These are phyloP conservation scores for Tadarida brasiliensis DNA, from an alignment of 2,797 vertebrate genomes.

Conservation along the genomic window DNA sequence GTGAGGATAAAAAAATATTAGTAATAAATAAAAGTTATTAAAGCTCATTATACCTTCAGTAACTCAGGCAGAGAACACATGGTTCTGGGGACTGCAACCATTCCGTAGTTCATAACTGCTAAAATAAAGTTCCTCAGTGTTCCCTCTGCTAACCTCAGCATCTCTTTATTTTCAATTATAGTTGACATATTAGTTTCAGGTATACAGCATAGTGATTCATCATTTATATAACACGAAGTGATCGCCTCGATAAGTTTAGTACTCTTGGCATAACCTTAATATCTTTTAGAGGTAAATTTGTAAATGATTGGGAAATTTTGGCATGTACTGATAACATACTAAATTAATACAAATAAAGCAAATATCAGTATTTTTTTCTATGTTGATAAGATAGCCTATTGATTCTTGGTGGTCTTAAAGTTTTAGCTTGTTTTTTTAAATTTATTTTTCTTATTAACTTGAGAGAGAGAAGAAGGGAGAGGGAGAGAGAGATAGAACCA, in stretches of 20 bases:
- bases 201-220: neutral
- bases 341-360: slow-evolving; percentile 9
- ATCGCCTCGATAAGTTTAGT: neutral
- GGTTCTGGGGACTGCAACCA: neutral
- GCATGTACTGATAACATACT: neutral
- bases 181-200: neutral
- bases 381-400: neutral
- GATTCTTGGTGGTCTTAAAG: neutral
- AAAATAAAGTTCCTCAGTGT: neutral
- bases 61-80: neutral
- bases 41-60: neutral
- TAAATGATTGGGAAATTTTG: neutral
- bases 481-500: neutral
- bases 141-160: neutral
- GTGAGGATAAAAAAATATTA: too few species aligned
- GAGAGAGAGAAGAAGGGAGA: neutral
- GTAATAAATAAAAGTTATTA: slow-evolving; percentile 33
- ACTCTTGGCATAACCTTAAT: neutral
- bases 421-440: neutral
- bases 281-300: neutral
- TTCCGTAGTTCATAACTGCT: neutral
- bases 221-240: neutral
- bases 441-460: neutral
- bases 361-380: neutral
- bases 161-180: neutral